These are phyloP conservation scores for Macrocentrus cingulum DNA, from an alignment of 1,140 invertebrate genomes.

Conservation along the genomic window DNA sequence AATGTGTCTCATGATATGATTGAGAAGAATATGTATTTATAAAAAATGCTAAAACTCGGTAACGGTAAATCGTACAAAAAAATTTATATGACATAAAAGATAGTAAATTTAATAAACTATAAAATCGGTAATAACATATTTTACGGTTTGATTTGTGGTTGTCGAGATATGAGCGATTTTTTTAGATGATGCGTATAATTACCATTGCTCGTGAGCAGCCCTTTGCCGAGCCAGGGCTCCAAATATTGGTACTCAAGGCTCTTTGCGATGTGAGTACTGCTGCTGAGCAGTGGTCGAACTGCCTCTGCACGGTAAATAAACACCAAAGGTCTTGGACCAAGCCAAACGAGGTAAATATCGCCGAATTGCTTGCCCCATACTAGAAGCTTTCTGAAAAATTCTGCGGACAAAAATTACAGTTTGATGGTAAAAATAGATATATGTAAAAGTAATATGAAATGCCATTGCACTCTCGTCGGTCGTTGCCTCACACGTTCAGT, in stretches of 20 bases:
- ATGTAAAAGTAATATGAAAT: no score
- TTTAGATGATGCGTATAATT: constrained; percentile 11
- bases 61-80: no score
- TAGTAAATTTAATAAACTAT: no score
- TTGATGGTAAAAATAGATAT: no score
- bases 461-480: constrained; percentile 8
- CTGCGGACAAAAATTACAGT: constrained; percentile 35
- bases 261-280: constrained; percentile 63
- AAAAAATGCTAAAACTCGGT: no score
- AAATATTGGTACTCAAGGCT: constrained; percentile 65
- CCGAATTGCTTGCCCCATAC: constrained; percentile 42
- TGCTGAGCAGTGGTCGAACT: constrained; percentile 46
- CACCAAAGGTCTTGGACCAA: constrained; percentile 44
- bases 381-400: constrained; percentile 40
- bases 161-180: no score
- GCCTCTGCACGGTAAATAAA: constrained; percentile 44
- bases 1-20: no score
- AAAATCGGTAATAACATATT: no score
- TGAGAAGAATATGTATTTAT: no score
- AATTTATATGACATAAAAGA: no score
- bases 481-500: constrained; percentile 12
- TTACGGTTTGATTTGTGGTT: no score
- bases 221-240: constrained; percentile 66
- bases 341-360: constrained; percentile 45
- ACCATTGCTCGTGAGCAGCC: constrained; percentile 61